Conservation (phyloP, 1,140 invertebrate species). For the Helicoverpa zea region DNA sequence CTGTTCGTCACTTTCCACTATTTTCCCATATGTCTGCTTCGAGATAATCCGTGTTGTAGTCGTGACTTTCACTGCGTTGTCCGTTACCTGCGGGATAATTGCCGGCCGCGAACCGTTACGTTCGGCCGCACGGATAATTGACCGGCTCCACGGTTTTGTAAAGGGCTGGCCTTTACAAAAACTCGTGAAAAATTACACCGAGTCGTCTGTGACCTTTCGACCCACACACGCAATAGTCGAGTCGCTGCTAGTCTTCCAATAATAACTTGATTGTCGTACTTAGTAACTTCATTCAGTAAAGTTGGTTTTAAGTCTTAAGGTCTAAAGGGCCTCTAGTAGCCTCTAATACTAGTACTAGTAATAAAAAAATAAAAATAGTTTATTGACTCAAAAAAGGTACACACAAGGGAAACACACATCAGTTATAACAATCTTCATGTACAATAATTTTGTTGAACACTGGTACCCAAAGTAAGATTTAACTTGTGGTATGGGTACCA, state of each 20-base stretch:
- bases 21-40: not conserved
- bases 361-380: no score
- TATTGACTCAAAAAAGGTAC: no score
- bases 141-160: not conserved
- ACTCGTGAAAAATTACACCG: slow-evolving; percentile 12
- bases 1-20: not conserved
- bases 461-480: no score
- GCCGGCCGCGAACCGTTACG: slow-evolving; percentile 12
- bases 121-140: slow-evolving; percentile 15
- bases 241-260: not conserved
- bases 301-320: no score
- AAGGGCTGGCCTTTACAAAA: slow-evolving; percentile 22
- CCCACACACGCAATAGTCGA: not conserved
- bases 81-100: slow-evolving; percentile 29
- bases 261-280: no score
- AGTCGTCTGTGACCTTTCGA: slow-evolving; percentile 6
- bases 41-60: not conserved
- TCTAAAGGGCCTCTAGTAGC: no score
- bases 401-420: no score
- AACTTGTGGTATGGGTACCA: no score
- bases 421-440: no score
- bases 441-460: no score
- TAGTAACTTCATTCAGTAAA: no score
- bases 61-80: not conserved
- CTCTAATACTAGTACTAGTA: no score